A percentile compares a stretch with the other conserved stretches of the same genome.
Conservation (phyloP, 2,113 vertebrate genomes). For the Tenrec ecaudatus region DNA sequence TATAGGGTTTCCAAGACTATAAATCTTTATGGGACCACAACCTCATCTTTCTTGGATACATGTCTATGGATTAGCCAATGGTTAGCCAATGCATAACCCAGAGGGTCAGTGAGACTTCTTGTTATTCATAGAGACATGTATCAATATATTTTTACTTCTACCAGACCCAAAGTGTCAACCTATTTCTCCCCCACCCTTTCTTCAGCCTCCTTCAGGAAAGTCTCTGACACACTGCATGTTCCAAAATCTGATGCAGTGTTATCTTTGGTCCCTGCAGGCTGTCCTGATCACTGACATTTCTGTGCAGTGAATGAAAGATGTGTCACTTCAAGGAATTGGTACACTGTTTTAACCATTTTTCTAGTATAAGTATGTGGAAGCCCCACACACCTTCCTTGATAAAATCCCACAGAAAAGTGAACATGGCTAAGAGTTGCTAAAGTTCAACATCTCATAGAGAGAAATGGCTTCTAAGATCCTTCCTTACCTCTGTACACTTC, state of each 20-base stretch:
- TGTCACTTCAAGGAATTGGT: background rate
- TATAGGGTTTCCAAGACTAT: too few relatives aligned
- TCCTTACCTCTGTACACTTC: background rate
- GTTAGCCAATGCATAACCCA: too few relatives aligned
- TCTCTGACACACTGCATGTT: background rate
- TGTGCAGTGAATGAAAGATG: background rate
- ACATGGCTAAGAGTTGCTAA: background rate
- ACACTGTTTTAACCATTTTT: conserved; percentile 41
- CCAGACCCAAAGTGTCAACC: conserved; percentile 29
- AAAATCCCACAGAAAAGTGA: conserved; percentile 18
- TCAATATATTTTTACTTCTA: conserved; percentile 12
- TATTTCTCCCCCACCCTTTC: background rate
- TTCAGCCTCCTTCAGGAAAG: background rate
- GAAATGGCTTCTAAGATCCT: background rate
- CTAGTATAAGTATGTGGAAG: background rate
- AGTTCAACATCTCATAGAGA: background rate
- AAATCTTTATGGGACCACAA: too few relatives aligned
- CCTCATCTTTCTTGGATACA: too few relatives aligned
- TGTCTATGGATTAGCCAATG: too few relatives aligned
- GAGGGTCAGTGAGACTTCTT: background rate
- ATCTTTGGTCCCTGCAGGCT: background rate
- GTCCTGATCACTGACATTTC: background rate
- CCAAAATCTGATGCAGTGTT: background rate
- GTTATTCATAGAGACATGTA: background rate
- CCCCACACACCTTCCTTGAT: background rate